phyloP scores from a whole-genome alignment of 1,140 invertebrate species.

The Diabrotica virgifera region DNA sequence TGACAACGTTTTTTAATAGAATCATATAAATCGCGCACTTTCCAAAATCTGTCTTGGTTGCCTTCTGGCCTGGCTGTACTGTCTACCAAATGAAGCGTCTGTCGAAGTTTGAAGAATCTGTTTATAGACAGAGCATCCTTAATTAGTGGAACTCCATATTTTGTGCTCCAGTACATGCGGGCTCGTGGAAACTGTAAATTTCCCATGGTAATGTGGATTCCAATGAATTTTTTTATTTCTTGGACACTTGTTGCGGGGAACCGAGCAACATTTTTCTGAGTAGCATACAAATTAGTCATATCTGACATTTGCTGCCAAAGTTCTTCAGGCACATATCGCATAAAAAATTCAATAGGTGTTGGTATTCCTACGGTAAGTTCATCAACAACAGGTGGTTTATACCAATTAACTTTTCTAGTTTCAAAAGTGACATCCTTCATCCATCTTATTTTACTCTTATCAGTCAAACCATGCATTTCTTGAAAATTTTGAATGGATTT shows the following conservation, averaged over 20 bases:
- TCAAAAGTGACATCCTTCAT: no score
- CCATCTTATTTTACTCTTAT: no score
- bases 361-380: no score
- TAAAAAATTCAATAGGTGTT: no score
- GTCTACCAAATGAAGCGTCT: slow-evolving; percentile 20
- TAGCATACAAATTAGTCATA: no score
- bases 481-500: no score
- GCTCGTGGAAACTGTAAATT: slow-evolving; percentile 22
- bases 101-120: slow-evolving; percentile 21
- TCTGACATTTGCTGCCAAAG: no score
- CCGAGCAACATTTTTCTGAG: not conserved
- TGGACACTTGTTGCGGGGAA: not conserved
- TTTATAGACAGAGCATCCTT: slow-evolving; percentile 18
- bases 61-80: slow-evolving; percentile 6
- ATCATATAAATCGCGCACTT: slow-evolving; percentile 15
- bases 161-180: slow-evolving; percentile 22
- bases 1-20: slow-evolving; percentile 11
- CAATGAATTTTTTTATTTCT: slow-evolving; percentile 21
- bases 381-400: no score
- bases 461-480: no score
- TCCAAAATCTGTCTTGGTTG: slow-evolving; percentile 22
- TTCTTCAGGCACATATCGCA: no score
- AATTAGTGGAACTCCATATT: slow-evolving; percentile 14
- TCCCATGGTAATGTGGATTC: slow-evolving; percentile 27
- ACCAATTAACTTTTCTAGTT: no score